Base-by-base conservation (phyloP, 2,113 vertebrate species). In the Ictalurus punctatus region DNA sequence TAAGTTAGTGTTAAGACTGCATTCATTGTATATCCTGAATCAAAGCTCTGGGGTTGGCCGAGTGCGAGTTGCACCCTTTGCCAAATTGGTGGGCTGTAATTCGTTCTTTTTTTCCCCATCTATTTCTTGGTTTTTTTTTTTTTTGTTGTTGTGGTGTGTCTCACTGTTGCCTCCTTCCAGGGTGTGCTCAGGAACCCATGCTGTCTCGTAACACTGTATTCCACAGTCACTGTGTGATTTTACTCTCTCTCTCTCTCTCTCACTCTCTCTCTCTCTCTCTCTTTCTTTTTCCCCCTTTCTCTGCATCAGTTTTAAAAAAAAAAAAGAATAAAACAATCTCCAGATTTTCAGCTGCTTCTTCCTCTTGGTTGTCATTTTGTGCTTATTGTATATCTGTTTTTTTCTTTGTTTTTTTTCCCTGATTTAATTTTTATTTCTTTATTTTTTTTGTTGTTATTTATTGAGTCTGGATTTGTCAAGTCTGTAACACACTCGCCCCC, bases 141-240 rank as follows among this genome's bases (percentile, higher is more conserved):
- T 92, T 21, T 59, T 52, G 84, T 92, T 88, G 89, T 89, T 25
- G 63, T 90, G 91, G 91, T 94, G 90, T 92, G 90, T 94, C 93
- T 94, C 85, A 93, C 94, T 92, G 95, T 95, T 95, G 92, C 94
- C 94, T 97, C 95, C 96, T 96, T 96, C 94, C 95, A 96, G 96
- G 96, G 94, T 95, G 95, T 96, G 94, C 95, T 95, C 96, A 96
- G 95, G 97, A 96, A 94, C 94, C 91, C 94, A 96, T 97, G 94
- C 96, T 96, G 94, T 95, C 93, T 95, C 80, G 90, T 93, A 89
- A 48, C 86, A 86, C 82, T 84, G 89, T 89, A 63, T 88, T 92
- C 92, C 91, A 93, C 95, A 92, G 91, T 96, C 95, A 95, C 94
- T 93, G 92, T 95, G 91, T 93, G 91, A 94, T 91, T 90, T 91